Evolutionary conservation across 37 sponge, comb jelly and placozoan genomes (phyloP).

Genomic region (Spongia lamella): DNA sequence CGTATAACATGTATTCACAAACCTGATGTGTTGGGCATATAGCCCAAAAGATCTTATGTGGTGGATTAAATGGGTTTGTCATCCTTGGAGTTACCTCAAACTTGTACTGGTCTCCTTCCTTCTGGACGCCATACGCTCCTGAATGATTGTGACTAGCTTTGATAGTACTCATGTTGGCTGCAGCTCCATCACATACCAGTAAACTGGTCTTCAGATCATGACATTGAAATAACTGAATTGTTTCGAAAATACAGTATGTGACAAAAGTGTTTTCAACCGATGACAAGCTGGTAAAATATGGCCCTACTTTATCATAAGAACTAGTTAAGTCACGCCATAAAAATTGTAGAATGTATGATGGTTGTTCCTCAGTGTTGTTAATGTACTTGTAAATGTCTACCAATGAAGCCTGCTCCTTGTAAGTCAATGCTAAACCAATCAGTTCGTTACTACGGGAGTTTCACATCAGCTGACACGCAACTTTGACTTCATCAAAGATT

Average conservation of each 20-base stretch:
- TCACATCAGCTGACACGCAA: not conserved
- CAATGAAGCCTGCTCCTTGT: not conserved
- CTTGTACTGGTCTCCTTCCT: too few relatives aligned
- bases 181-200: constrained; percentile 9
- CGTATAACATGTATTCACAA: too few relatives aligned
- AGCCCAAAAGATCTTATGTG: not conserved
- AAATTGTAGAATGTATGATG: constrained; percentile 13
- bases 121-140: not conserved
- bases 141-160: not conserved
- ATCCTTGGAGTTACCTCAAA: not conserved
- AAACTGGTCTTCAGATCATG: not conserved
- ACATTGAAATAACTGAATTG: not conserved
- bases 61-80: not conserved
- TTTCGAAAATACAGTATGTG: not conserved
- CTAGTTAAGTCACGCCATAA: constrained; percentile 5
- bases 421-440: not conserved
- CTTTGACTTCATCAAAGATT: constrained; percentile 17
- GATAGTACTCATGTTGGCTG: not conserved
- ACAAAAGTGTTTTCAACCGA: not conserved
- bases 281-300: not conserved
- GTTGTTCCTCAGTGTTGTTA: not conserved
- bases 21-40: constrained; percentile 3
- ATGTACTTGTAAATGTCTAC: not conserved
- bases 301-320: constrained; percentile 9
- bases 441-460: not conserved